phyloP scores from a whole-genome alignment of 2,797 vertebrate genomes.

The Thaleichthys pacificus region DNA sequence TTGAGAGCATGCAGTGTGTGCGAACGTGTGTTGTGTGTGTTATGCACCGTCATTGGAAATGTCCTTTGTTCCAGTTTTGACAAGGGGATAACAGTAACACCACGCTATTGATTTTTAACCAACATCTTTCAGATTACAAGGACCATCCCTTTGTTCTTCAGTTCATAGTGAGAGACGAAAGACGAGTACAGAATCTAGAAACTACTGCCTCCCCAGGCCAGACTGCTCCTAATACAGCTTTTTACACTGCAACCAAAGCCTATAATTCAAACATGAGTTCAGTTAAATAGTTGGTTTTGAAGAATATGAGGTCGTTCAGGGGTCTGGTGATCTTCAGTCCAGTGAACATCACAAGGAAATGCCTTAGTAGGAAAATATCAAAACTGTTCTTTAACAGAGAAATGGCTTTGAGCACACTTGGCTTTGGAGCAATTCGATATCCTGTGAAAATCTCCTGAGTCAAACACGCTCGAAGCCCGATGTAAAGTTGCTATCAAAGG shows the following conservation, averaged over 20 bases:
- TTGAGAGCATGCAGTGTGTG: too few species aligned
- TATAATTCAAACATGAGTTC: not conserved
- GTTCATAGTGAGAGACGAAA: not conserved
- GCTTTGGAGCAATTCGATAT: constrained; percentile 4
- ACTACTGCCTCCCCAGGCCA: not conserved
- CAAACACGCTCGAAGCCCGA: not conserved
- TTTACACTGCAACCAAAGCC: not conserved
- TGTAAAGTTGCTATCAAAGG: not conserved
- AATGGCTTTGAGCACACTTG: constrained; percentile 10
- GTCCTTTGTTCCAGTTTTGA: not conserved
- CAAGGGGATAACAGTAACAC: not conserved
- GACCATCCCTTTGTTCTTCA: not conserved
- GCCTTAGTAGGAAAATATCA: not conserved
- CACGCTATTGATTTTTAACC: not conserved
- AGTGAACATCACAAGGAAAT: constrained; percentile 1
- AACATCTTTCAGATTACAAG: not conserved
- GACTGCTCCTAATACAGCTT: not conserved
- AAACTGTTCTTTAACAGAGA: not conserved
- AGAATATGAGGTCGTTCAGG: not conserved
- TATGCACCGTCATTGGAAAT: not conserved
- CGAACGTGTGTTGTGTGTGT: too few species aligned
- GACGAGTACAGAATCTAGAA: not conserved
- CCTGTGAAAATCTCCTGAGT: constrained; percentile 10
- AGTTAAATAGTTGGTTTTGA: not conserved
- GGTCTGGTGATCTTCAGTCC: not conserved